Conservation (phyloP, 2,888 invertebrate genomes). For the Heteropelma amictum region DNA sequence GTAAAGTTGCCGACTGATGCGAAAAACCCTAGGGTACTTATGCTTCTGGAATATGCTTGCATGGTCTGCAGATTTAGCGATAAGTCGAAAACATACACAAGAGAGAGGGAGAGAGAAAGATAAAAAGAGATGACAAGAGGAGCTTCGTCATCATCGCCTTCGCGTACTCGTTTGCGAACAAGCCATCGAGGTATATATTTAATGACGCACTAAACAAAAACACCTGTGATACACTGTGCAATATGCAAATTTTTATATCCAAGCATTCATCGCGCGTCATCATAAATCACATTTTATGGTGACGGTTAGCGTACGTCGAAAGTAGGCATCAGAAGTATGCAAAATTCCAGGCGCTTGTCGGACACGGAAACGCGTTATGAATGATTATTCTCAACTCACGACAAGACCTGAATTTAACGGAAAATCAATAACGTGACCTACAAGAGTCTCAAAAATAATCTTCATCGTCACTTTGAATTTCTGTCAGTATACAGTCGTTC, state of each 20-base stretch:
- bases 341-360: too few relatives aligned
- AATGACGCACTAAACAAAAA: constrained; percentile 31
- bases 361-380: too few relatives aligned
- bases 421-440: too few relatives aligned
- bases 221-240: constrained; percentile 5
- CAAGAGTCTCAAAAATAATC: too few relatives aligned
- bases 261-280: not conserved
- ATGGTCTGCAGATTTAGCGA: constrained; percentile 28
- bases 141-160: constrained; percentile 28
- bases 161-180: not conserved
- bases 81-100: constrained; percentile 21
- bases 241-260: constrained; percentile 15
- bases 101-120: not conserved
- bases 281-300: constrained; percentile 17
- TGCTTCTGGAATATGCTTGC: constrained; percentile 16
- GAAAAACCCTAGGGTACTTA: constrained; percentile 25
- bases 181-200: constrained; percentile 10
- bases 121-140: not conserved
- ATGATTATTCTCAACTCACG: too few relatives aligned
- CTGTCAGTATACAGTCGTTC: too few relatives aligned
- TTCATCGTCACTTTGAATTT: too few relatives aligned
- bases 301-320: too few relatives aligned
- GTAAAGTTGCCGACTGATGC: constrained; percentile 35
- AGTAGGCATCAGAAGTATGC: too few relatives aligned
- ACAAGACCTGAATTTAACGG: too few relatives aligned